phyloP scores from a whole-genome alignment of 2,113 vertebrate genomes.

The Eublepharis macularius region DNA sequence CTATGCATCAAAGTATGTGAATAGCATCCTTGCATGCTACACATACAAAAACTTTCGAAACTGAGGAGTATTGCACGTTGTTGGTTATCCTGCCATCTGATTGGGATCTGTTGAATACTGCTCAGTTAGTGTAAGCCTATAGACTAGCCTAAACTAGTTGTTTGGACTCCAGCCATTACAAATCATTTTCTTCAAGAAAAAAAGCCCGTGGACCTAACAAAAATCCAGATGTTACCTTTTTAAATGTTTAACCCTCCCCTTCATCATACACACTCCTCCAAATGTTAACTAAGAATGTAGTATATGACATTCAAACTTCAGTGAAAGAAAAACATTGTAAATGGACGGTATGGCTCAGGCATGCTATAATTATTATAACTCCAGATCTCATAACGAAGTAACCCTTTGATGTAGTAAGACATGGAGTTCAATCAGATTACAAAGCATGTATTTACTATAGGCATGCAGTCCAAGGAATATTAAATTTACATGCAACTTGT shows the following conservation, averaged over 20 bases:
- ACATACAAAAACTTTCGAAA: neutral
- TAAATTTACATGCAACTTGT: neutral
- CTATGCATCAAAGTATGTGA: neutral
- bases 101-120: neutral
- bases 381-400: constrained; percentile 11
- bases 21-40: neutral
- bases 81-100: neutral
- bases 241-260: neutral
- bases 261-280: neutral
- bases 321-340: neutral
- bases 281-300: constrained; percentile 1
- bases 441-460: constrained; percentile 9
- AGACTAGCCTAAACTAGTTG: neutral
- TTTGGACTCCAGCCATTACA: neutral
- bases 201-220: neutral
- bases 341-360: neutral
- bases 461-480: neutral
- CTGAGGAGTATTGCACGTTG: neutral
- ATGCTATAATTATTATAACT: neutral
- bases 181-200: neutral
- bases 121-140: neutral
- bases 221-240: neutral
- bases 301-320: neutral
- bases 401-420: neutral
- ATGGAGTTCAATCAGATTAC: neutral